A percentile compares a stretch with the other conserved stretches of the same genome.
Evolutionary conservation across 2,113 vertebrate species (phyloP).

Genomic region (Apteryx owenii): DNA sequence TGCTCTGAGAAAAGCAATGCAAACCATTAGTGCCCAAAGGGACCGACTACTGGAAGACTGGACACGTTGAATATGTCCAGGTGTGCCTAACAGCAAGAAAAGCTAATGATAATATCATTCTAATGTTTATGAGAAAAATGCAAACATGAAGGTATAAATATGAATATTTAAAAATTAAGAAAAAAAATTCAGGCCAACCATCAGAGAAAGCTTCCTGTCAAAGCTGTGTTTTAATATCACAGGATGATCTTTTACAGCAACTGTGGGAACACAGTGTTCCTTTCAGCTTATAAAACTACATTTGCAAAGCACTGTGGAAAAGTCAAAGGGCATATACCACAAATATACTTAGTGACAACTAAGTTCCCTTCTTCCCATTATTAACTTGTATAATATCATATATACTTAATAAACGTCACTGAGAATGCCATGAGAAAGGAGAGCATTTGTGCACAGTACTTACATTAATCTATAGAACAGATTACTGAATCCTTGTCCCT

Average conservation of each 20-base stretch:
- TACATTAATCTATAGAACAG: neutral
- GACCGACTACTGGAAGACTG: neutral
- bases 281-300: constrained; percentile 21
- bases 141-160: neutral
- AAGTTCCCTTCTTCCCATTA: neutral
- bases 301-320: constrained; percentile 14
- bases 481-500: neutral
- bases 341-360: neutral
- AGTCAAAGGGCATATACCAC: neutral
- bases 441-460: neutral
- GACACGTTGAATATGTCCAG: neutral
- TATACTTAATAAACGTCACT: neutral
- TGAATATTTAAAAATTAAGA: neutral
- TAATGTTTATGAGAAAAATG: neutral
- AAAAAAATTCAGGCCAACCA: neutral
- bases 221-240: neutral
- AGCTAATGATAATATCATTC: neutral
- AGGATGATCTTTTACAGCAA: neutral
- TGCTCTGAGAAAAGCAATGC: neutral
- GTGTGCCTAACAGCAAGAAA: neutral
- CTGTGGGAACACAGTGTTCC: constrained; percentile 11
- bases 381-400: neutral
- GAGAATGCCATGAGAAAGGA: neutral
- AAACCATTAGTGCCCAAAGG: neutral
- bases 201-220: neutral